A percentile compares a stretch with the other conserved stretches of the same genome.
These are phyloP conservation scores for Galeopterus variegatus DNA, from an alignment of 2,113 vertebrate genomes.

Conservation along the genomic window DNA sequence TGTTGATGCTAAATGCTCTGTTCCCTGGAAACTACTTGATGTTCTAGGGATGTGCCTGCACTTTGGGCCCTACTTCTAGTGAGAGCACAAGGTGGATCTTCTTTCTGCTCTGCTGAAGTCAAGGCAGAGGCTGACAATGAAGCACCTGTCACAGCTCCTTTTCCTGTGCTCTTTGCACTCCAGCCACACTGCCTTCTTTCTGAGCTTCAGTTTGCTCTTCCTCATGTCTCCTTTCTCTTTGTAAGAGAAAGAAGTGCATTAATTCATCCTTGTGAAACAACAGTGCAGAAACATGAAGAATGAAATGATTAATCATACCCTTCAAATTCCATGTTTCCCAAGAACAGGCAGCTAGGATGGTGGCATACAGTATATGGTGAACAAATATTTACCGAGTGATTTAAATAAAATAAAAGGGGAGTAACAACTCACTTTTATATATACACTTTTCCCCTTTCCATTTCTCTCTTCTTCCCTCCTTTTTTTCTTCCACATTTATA, in stretches of 20 bases:
- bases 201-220: not conserved
- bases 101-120: not conserved
- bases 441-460: not conserved
- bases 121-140: not conserved
- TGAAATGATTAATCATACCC: not conserved
- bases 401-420: not conserved
- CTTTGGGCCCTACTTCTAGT: too few relatives aligned
- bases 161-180: not conserved
- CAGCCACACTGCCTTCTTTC: not conserved
- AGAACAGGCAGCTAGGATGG: not conserved
- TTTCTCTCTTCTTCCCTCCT: not conserved
- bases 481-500: not conserved
- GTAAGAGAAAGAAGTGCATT: not conserved
- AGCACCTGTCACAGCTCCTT: accelerated
- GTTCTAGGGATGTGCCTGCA: not conserved
- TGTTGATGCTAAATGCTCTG: not conserved
- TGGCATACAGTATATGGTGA: not conserved
- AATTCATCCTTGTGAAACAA: not conserved
- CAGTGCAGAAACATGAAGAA: not conserved
- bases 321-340: not conserved
- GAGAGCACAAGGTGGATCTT: not conserved
- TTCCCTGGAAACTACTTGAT: not conserved
- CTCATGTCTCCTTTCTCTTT: not conserved
- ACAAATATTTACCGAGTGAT: not conserved
- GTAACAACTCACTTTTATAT: not conserved